phyloP scores from a whole-genome alignment of 2,113 vertebrate genomes.

The Sinocyclocheilus anshuiensis region DNA sequence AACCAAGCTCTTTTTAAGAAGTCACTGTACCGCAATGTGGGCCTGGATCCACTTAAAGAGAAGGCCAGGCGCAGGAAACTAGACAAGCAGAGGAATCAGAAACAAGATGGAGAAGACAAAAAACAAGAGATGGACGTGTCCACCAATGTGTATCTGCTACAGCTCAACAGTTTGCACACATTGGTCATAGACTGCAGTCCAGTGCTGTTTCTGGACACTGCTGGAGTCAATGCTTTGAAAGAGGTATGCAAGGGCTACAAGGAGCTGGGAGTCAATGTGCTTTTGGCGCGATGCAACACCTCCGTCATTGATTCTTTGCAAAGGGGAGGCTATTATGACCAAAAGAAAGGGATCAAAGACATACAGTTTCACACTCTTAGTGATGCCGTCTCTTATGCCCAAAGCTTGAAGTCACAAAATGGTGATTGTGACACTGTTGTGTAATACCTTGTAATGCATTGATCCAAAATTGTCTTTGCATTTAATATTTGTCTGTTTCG shows the following conservation, averaged over 20 bases:
- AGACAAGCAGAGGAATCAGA: constrained; percentile 69
- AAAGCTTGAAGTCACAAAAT: constrained; percentile 64
- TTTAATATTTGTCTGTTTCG: background rate
- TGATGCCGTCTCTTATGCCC: constrained; percentile 81
- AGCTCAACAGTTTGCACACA: constrained; percentile 70
- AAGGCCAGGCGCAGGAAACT: constrained; percentile 74
- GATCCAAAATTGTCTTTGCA: constrained; percentile 13
- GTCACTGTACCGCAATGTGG: constrained; percentile 79
- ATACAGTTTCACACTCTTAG: constrained; percentile 84
- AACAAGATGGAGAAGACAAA: background rate
- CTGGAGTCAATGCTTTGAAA: constrained; percentile 84
- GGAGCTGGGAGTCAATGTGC: constrained; percentile 78
- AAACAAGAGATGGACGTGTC: constrained; percentile 18
- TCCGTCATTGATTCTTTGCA: constrained; percentile 84
- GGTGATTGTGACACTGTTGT: constrained; percentile 55
- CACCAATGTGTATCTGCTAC: constrained; percentile 58
- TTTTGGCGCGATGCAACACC: constrained; percentile 86
- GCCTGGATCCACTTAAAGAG: constrained; percentile 81
- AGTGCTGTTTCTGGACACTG: constrained; percentile 87
- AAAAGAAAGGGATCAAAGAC: constrained; percentile 63
- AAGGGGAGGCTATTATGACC: constrained; percentile 76
- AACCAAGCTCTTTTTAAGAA: constrained; percentile 92
- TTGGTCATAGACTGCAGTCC: constrained; percentile 89
- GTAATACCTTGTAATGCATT: constrained; percentile 48
- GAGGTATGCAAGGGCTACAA: constrained; percentile 87